Conservation (phyloP, 1,140 invertebrate genomes). For the Solenopsis invicta region DNA sequence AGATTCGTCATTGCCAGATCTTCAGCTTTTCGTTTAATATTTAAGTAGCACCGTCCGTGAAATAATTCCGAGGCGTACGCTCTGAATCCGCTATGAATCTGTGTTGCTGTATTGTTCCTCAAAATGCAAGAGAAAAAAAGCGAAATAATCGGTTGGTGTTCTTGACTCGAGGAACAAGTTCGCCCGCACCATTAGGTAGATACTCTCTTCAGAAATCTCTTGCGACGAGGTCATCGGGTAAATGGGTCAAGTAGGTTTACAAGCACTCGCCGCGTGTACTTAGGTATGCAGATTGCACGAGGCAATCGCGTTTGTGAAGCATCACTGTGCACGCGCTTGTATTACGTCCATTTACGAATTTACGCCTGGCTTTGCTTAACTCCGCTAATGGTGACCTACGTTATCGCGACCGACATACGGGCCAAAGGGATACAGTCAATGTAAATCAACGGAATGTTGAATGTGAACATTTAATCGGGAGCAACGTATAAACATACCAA, state of each 20-base stretch:
- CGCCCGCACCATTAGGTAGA: constrained; percentile 64
- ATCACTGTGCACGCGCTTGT: constrained; percentile 47
- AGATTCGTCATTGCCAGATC: neutral
- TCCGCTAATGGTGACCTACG: neutral
- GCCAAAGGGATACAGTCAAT: neutral
- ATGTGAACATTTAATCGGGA: neutral
- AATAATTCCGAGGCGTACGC: neutral
- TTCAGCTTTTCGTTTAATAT: neutral
- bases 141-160: constrained; percentile 41
- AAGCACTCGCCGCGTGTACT: constrained; percentile 65
- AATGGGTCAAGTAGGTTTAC: constrained; percentile 78
- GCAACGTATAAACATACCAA: neutral
- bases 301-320: constrained; percentile 40
- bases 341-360: constrained; percentile 66
- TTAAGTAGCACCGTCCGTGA: neutral
- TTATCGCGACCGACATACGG: neutral
- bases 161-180: constrained; percentile 50
- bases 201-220: constrained; percentile 68
- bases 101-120: constrained; percentile 20
- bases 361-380: constrained; percentile 45
- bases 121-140: neutral
- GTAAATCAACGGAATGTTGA: constrained; percentile 14
- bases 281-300: constrained; percentile 72
- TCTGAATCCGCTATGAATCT: constrained; percentile 6
- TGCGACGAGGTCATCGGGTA: constrained; percentile 78